Conservation (phyloP, 2,797 vertebrate species). For the Molothrus aeneus region DNA sequence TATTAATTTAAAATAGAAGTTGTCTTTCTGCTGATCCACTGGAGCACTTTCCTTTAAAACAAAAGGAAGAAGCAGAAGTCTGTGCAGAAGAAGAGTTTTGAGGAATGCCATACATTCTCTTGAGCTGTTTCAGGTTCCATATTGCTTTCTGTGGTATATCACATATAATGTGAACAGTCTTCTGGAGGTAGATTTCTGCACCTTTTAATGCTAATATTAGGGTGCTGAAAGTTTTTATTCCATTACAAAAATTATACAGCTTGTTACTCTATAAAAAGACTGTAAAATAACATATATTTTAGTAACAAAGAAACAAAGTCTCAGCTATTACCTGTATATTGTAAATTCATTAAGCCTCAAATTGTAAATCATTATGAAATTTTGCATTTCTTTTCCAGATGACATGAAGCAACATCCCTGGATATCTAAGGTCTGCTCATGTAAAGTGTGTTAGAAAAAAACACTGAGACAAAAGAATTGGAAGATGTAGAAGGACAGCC, state of each 20-base stretch:
- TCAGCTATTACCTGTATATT: neutral
- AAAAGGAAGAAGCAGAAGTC: neutral
- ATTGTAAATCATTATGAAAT: neutral
- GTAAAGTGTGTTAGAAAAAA: slow-evolving; percentile 76
- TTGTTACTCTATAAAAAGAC: neutral
- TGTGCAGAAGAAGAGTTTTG: neutral
- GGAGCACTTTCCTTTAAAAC: neutral
- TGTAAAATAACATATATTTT: neutral
- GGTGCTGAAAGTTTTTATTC: neutral
- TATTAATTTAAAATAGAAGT: neutral
- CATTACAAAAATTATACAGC: neutral
- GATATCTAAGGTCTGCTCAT: slow-evolving; percentile 80
- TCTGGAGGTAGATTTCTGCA: neutral
- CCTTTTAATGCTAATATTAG: neutral
- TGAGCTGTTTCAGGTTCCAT: neutral
- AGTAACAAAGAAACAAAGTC: neutral
- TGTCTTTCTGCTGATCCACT: neutral
- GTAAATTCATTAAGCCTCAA: neutral
- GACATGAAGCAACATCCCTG: slow-evolving; percentile 72
- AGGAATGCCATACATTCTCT: neutral
- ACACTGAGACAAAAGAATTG: neutral
- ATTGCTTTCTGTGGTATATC: neutral
- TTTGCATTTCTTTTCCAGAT: slow-evolving; percentile 66
- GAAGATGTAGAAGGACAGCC: neutral
- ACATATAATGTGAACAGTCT: neutral